These are phyloP conservation scores for Drosophila putrida DNA, from an alignment of 2,888 invertebrate species.

Conservation along the genomic window DNA sequence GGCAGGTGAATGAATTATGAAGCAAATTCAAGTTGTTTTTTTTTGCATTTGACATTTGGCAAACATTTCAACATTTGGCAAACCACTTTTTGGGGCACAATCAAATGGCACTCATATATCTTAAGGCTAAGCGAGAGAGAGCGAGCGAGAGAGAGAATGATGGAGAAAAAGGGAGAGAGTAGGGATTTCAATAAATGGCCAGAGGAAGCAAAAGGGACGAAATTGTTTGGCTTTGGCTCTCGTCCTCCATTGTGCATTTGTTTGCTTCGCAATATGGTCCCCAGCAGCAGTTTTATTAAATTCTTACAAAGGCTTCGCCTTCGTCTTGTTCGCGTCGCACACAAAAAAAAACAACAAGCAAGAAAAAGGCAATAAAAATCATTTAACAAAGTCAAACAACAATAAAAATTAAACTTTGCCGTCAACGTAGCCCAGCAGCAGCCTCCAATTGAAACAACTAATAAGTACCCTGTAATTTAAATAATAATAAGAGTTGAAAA, in stretches of 20 bases:
- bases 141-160: neutral
- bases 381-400: constrained; percentile 82
- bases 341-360: constrained; percentile 2
- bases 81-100: constrained; percentile 33
- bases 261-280: constrained; percentile 73
- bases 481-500: too few relatives aligned
- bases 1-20: constrained; percentile 48
- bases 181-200: constrained; percentile 51
- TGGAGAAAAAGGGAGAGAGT: too few relatives aligned
- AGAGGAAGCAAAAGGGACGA: constrained; percentile 16
- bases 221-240: constrained; percentile 56
- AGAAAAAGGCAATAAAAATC: constrained; percentile 77
- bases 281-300: constrained; percentile 75
- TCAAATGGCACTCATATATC: constrained; percentile 69
- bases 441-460: neutral
- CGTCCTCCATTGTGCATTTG: constrained; percentile 69
- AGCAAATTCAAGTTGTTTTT: constrained; percentile 26
- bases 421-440: constrained; percentile 63
- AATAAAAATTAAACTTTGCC: constrained; percentile 82
- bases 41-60: constrained; percentile 48
- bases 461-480: constrained; percentile 7
- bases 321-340: constrained; percentile 18
- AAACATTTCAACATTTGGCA: constrained; percentile 41
- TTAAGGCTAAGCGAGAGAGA: constrained; percentile 29
- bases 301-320: constrained; percentile 74